These are phyloP conservation scores for Hiodon tergisus DNA, from an alignment of 2,113 vertebrate species.

Conservation along the genomic window DNA sequence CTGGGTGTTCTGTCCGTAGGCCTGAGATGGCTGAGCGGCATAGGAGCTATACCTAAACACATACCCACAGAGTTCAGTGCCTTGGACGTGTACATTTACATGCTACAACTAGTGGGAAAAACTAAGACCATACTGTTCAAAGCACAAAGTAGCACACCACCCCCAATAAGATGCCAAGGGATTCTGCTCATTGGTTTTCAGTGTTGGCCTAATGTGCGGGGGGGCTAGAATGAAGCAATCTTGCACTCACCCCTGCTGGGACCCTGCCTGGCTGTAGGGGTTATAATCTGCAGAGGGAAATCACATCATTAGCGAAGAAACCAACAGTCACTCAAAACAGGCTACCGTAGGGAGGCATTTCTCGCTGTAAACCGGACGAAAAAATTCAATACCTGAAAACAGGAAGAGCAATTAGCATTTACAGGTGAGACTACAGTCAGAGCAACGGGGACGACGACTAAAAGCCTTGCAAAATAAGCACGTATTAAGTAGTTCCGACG, in stretches of 20 bases:
- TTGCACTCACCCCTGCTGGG: slow-evolving; percentile 20
- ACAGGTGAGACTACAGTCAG: background rate
- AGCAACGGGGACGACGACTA: background rate
- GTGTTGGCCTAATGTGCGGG: too few species aligned
- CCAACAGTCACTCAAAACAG: background rate
- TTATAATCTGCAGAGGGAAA: slow-evolving; percentile 17
- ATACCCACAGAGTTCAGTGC: background rate
- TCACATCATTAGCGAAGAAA: background rate
- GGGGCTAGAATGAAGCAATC: too few species aligned
- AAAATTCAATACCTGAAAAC: too few species aligned
- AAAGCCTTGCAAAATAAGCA: background rate
- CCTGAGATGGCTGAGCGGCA: slow-evolving; percentile 15
- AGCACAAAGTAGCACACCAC: background rate
- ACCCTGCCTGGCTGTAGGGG: slow-evolving; percentile 14
- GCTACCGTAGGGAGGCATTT: background rate
- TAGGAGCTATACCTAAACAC: slow-evolving; percentile 15
- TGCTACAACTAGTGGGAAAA: background rate
- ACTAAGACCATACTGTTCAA: background rate
- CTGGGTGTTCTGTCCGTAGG: slow-evolving; percentile 15
- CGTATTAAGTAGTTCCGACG: background rate
- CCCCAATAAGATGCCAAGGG: background rate
- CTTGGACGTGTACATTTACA: background rate
- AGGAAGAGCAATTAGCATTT: too few species aligned
- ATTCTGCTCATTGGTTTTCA: background rate
- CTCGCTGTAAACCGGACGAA: background rate